Evolutionary conservation across 2,888 invertebrate species (phyloP), one percentile per base, ranked within the genome.

Genomic region (Empis livida): DNA sequence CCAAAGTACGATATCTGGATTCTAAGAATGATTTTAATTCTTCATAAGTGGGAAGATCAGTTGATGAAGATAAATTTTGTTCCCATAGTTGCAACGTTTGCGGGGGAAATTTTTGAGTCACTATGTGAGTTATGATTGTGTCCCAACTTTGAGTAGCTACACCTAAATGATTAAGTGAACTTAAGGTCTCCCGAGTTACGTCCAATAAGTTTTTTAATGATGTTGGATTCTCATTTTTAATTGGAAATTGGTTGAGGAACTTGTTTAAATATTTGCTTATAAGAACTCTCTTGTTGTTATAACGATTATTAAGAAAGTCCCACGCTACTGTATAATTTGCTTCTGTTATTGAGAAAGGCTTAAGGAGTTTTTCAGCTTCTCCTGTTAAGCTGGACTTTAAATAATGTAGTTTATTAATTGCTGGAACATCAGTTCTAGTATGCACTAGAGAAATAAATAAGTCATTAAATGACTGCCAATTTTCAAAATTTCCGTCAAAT

Each of bases 321-420:
- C 43, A 43, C 13, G 43, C 43, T 2, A 13, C 16, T 16, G 17
- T 13, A 16, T 43, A 43, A 43, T 43, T 43, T 11, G 31, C 43
- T 17, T 8, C 14, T 8, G 35, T 43, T 13, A 43, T 31, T 6
- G 43, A 27, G 6, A 30, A 14, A 14, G 32, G 3, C 16, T 35
- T 4, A 15, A 32, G 17, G 13, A 43, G 16, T 3, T 14, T 14
- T 32, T 32, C 43, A 2, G 43, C 35, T 11, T 32, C 43, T 10
- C 11, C 35, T 32, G 15, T 32, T 17, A 43, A 20, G 15, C 15
- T 16, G 14, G 15, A 15, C 5, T 30, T 23, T 17, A 43, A 43
- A 35, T 43, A 43, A 35, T 43, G 43, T 11, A 43, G 13, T 16
- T 43, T 43, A 16, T 43, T 16, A 13, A 43, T 35, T 16, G 14